Base-by-base conservation (phyloP, 23 tunicate species). In the Botrylloides violaceus region DNA sequence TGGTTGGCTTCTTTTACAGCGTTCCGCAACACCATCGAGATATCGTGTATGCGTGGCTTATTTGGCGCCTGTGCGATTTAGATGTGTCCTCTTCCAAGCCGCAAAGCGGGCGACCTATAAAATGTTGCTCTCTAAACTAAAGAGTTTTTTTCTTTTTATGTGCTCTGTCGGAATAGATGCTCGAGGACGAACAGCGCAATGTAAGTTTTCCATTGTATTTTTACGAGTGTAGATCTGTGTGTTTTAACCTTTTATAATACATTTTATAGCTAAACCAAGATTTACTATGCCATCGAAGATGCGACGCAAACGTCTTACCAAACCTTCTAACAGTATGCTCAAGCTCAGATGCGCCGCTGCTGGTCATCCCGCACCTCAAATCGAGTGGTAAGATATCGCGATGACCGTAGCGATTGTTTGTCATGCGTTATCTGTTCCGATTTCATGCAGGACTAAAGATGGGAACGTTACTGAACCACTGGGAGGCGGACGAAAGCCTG, bases 301-400 rank as follows among this genome's bases (percentile, higher is more conserved):
- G 94, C 39, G 94, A 60, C 77, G 72, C 6, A 30, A 61, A 49
- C 75, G 49, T 27, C 29, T 79, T 43, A 71, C 75, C 36, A 81
- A 80, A 47, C 77, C 78, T 5, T 30, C n/a, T 22, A 81, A 77
- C 12, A 59, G 78, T 59, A 56, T 58, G 57, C 76, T 86, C 1
- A 80, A 65, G 27, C 75, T 86, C 9, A 64, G 75, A 36, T 86
- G 94, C 72, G 80, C 60, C 55, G 94, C 94, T 21, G 60, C 71
- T 12, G 94, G 94, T 6, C 61, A 66, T 22, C 94, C 94, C 27
- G 47, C 25, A 3, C 94, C 94, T 1, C 36, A 75, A 43, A 86
- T 86, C 15, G 59, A 61, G 47, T 86, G 94, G 94, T 86, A 68
- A 48, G 77, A n/a, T n/a, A n/a, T n/a, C n/a, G n/a, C n/a, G n/a